A percentile compares a stretch with the other conserved stretches of the same genome.
Conservation (phyloP, 1,140 invertebrate species). For the Acromyrmex heyeri region DNA sequence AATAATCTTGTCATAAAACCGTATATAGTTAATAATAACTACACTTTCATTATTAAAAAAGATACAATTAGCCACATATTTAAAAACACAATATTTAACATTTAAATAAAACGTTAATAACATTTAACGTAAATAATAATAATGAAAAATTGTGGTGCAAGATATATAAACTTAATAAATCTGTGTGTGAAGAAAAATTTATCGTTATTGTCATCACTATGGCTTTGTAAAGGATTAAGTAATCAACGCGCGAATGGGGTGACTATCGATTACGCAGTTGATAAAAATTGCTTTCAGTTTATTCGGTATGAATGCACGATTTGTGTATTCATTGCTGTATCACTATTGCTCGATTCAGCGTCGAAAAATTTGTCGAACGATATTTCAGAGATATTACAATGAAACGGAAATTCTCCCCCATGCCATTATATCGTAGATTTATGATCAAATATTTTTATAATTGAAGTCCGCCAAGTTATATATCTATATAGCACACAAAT, state of each 20-base stretch:
- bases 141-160: neutral
- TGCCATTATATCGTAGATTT: constrained; percentile 68
- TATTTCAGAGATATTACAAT: constrained; percentile 66
- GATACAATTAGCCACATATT: neutral
- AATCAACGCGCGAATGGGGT: constrained; percentile 39
- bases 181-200: constrained; percentile 17
- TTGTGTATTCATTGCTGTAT: constrained; percentile 23
- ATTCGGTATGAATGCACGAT: constrained; percentile 55
- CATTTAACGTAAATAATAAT: neutral
- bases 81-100: neutral
- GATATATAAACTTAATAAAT: constrained; percentile 2
- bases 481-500: constrained; percentile 41
- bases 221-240: constrained; percentile 47
- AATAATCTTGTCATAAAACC: neutral
- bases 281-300: constrained; percentile 56
- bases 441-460: constrained; percentile 73
- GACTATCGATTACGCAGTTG: constrained; percentile 43
- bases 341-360: neutral
- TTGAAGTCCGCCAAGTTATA: constrained; percentile 47
- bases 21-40: neutral
- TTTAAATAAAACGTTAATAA: neutral
- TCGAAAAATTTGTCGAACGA: constrained; percentile 60
- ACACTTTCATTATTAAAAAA: neutral
- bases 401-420: constrained; percentile 70
- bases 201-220: constrained; percentile 26